Evolutionary conservation across 2,888 invertebrate genomes (phyloP).

Genomic region (Tethea ocularis): DNA sequence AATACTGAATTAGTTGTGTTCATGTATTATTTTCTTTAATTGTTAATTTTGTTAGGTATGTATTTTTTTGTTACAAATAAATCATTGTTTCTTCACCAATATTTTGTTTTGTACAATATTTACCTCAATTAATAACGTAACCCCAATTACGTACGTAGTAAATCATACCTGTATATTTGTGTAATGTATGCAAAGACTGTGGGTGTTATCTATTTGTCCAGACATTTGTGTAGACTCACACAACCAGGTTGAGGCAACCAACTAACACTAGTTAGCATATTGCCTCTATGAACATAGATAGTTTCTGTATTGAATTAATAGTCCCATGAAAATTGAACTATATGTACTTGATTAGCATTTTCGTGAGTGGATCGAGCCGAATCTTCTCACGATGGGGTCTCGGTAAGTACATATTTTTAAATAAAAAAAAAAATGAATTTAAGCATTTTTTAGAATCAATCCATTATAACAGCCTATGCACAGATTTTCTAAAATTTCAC

Average conservation of each 20-base stretch:
- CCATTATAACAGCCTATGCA: no score
- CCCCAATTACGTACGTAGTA: not conserved
- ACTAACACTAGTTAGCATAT: not conserved
- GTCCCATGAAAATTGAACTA: not conserved
- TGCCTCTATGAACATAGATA: not conserved
- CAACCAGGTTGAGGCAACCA: conserved; percentile 16
- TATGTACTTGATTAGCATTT: not conserved
- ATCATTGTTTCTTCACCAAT: no score
- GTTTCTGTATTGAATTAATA: not conserved
- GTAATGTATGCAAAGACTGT: conserved; percentile 7
- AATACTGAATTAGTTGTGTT: no score
- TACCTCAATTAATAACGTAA: not conserved
- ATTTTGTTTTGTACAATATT: not conserved
- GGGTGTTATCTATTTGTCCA: conserved; percentile 16
- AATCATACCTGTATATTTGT: conserved; percentile 8
- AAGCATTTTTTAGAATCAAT: no score
- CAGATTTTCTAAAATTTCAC: no score
- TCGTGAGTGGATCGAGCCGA: no score
- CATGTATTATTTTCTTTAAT: no score
- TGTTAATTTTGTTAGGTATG: no score
- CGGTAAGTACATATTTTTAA: no score
- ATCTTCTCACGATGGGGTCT: no score
- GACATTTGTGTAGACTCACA: conserved; percentile 10
- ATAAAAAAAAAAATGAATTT: no score
- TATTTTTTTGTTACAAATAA: no score